Conservation (phyloP, 1,140 invertebrate genomes). For the Bombus turneri region DNA sequence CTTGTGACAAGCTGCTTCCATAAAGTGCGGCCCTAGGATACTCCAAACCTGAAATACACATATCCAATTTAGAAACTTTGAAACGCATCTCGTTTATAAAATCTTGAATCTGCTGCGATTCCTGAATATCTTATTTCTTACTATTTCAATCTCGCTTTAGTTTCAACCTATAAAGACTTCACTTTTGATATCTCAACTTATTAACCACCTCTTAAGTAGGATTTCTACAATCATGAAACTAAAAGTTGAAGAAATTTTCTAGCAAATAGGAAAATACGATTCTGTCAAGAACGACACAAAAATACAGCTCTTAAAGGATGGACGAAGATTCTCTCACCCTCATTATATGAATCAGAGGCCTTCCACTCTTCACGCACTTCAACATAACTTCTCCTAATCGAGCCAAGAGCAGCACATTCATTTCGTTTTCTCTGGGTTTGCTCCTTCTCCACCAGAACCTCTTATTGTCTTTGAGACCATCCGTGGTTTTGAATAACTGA, state of each 20-base stretch:
- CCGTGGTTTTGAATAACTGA: constrained; percentile 86
- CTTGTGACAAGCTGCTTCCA: constrained; percentile 96
- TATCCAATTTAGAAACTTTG: not conserved
- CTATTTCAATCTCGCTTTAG: not conserved
- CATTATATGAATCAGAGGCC: constrained; percentile 95
- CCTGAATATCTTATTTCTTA: not conserved
- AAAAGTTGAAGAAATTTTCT: not conserved
- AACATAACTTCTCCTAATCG: constrained; percentile 93
- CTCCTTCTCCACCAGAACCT: constrained; percentile 84
- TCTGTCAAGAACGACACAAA: not conserved
- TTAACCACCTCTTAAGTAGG: too few species aligned
- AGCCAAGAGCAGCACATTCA: constrained; percentile 87
- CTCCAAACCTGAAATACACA: constrained; percentile 87
- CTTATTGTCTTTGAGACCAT: constrained; percentile 78
- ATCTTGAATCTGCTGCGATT: not conserved
- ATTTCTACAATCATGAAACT: not conserved
- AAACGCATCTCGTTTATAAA: not conserved
- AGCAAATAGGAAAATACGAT: not conserved
- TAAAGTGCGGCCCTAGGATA: constrained; percentile 94
- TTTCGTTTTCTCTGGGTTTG: constrained; percentile 82
- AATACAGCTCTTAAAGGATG: not conserved
- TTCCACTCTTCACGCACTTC: constrained; percentile 91
- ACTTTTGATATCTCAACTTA: too few species aligned
- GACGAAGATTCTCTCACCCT: constrained; percentile 78
- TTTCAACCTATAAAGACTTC: not conserved